phyloP scores from a whole-genome alignment of 2,888 invertebrate species.

The Trisateles emortualis region DNA sequence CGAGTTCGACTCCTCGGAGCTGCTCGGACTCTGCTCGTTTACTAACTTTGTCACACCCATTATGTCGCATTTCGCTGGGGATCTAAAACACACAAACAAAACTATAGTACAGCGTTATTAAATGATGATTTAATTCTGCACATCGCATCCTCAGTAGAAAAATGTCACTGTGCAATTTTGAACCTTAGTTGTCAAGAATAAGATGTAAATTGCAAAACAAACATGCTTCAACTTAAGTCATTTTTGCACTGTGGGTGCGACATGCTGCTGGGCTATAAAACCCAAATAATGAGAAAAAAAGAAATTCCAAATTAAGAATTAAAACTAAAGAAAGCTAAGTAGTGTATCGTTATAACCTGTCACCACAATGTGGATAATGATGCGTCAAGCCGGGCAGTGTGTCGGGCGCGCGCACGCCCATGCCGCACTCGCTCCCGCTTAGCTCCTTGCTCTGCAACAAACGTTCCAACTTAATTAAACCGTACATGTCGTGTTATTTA shows the following conservation, averaged over 20 bases:
- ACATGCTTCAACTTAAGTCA: too few relatives aligned
- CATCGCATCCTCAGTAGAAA: too few relatives aligned
- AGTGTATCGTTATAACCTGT: constrained; percentile 57
- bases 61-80: constrained; percentile 75
- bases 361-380: constrained; percentile 83
- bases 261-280: too few relatives aligned
- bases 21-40: constrained; percentile 86
- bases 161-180: too few relatives aligned
- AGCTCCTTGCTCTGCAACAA: constrained; percentile 79
- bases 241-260: too few relatives aligned
- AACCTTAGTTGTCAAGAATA: too few relatives aligned
- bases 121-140: too few relatives aligned
- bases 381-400: constrained; percentile 90
- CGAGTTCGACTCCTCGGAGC: constrained; percentile 95
- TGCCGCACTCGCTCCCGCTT: constrained; percentile 65
- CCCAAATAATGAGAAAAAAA: too few relatives aligned
- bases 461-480: constrained; percentile 2
- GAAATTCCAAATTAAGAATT: too few relatives aligned
- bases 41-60: constrained; percentile 70
- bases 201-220: too few relatives aligned
- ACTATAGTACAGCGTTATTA: too few relatives aligned
- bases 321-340: background rate
- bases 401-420: constrained; percentile 86
- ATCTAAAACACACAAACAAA: constrained; percentile 55
- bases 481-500: background rate